Conservation (phyloP, 2,113 vertebrate genomes). For the Tragulus kanchil region DNA sequence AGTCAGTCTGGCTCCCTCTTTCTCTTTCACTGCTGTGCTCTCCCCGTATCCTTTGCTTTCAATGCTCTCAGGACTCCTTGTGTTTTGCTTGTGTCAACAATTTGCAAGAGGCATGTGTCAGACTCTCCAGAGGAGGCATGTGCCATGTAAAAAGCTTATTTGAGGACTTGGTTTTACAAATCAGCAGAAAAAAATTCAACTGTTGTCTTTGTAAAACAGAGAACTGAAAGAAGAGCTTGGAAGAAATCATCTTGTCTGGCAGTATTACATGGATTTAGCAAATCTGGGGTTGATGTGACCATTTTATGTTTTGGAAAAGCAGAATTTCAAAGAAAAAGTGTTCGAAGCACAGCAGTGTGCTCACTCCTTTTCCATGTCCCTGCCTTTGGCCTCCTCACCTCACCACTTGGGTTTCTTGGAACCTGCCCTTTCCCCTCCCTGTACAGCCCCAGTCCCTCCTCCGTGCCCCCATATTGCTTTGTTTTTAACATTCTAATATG, state of each 20-base stretch:
- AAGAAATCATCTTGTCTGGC: background rate
- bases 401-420: background rate
- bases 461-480: background rate
- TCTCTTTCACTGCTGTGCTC: background rate
- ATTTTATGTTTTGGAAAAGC: background rate
- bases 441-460: background rate
- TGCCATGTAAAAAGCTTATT: background rate
- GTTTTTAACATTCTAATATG: background rate
- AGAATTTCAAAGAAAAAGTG: background rate
- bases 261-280: background rate
- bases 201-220: background rate
- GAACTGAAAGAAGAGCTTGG: conserved; percentile 7
- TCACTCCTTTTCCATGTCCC: background rate
- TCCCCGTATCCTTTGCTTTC: background rate
- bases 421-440: background rate
- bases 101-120: background rate
- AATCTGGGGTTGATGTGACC: background rate
- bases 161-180: background rate
- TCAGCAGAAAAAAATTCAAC: background rate
- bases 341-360: background rate
- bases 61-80: too few relatives aligned
- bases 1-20: background rate
- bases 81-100: background rate
- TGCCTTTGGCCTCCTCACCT: background rate
- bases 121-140: conserved; percentile 20